Conservation (phyloP, 2,797 vertebrate species). For the Notolepis coatsorum region DNA sequence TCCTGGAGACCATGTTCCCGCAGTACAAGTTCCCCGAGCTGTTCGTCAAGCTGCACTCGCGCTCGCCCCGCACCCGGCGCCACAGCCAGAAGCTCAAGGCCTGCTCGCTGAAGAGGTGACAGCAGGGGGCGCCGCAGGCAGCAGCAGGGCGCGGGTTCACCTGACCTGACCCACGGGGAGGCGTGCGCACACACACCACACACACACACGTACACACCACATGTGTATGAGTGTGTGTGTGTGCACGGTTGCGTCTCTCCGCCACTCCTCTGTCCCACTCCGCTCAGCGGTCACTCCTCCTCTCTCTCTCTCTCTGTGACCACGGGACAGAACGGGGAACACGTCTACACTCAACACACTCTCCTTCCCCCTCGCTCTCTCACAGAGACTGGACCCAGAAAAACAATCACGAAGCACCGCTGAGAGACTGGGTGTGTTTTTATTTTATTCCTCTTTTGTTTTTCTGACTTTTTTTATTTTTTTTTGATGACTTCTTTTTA, state of each 20-base stretch:
- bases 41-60: conserved; percentile 97
- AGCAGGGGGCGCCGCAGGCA: conserved; percentile 73
- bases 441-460: conserved; percentile 10
- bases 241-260: conserved; percentile 39
- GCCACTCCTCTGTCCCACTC: conserved; percentile 37
- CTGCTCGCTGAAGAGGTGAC: conserved; percentile 97
- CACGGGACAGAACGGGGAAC: conserved; percentile 42
- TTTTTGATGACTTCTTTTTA: conserved; percentile 53
- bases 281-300: conserved; percentile 43
- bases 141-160: conserved; percentile 8
- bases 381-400: conserved; percentile 60
- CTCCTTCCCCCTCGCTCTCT: conserved; percentile 25
- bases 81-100: conserved; percentile 94
- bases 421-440: conserved; percentile 52
- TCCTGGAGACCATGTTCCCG: conserved; percentile 98
- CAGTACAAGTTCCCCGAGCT: conserved; percentile 98
- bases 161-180: neutral
- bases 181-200: neutral
- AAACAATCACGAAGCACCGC: too few species aligned
- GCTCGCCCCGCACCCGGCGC: conserved; percentile 90
- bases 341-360: conserved; percentile 27
- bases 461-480: conserved; percentile 39
- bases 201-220: neutral
- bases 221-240: conserved; percentile 3
- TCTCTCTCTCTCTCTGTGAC: conserved; percentile 32